phyloP scores from a whole-genome alignment of 2,888 invertebrate genomes.

The Elysia crispata region DNA sequence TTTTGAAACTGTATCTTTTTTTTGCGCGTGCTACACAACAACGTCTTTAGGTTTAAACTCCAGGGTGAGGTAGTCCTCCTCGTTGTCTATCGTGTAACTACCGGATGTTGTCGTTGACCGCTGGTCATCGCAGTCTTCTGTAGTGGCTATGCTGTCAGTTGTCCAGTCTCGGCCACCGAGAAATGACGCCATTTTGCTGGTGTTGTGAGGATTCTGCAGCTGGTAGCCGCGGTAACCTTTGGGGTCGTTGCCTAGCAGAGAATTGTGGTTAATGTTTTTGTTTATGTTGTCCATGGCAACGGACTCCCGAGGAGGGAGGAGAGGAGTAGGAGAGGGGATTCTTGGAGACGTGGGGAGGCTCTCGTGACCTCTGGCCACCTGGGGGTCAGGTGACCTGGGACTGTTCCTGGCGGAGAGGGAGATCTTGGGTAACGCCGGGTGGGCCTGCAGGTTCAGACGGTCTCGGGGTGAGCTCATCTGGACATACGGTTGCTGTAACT shows the following conservation, averaged over 20 bases:
- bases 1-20: too few relatives aligned
- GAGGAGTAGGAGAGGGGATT: background rate
- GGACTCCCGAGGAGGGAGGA: conserved; percentile 21
- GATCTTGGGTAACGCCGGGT: too few relatives aligned
- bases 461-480: conserved; percentile 38
- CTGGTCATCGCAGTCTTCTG: conserved; percentile 67
- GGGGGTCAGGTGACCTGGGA: background rate
- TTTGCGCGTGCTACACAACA: conserved; percentile 54
- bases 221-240: conserved; percentile 2
- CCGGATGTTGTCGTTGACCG: conserved; percentile 71
- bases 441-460: conserved; percentile 3
- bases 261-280: background rate
- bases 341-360: conserved; percentile 7
- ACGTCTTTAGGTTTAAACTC: conserved; percentile 61
- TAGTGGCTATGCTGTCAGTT: conserved; percentile 63
- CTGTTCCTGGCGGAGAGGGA: background rate
- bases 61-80: conserved; percentile 57
- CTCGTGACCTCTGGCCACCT: background rate
- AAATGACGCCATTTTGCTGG: background rate
- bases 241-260: background rate
- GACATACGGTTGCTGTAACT: conserved; percentile 16
- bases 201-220: background rate
- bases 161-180: conserved; percentile 47
- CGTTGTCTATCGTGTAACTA: conserved; percentile 69
- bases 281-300: conserved; percentile 17